These are phyloP conservation scores for Paramormyrops hopkinsi DNA, from an alignment of 2,797 vertebrate species.

Conservation along the genomic window DNA sequence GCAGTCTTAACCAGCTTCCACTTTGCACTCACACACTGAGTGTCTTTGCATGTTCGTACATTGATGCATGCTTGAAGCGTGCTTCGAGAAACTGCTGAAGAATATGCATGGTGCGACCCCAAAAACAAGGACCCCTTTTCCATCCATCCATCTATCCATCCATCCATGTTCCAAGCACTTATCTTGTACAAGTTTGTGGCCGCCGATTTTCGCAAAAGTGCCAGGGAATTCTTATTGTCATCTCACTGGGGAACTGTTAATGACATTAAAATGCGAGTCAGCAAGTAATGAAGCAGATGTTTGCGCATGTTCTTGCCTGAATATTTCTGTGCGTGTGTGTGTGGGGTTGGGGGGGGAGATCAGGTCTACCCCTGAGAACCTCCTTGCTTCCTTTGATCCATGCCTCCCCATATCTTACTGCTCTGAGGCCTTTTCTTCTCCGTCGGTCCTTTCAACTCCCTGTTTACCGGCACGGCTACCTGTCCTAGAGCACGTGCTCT, in stretches of 20 bases:
- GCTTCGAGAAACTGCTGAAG: not conserved
- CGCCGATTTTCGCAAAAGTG: not conserved
- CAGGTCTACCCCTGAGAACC: slow-evolving; percentile 8
- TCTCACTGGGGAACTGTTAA: not conserved
- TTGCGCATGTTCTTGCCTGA: not conserved
- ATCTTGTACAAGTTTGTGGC: not conserved
- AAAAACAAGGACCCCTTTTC: not conserved
- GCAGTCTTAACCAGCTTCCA: not conserved
- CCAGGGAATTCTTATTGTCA: not conserved
- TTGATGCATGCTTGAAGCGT: not conserved
- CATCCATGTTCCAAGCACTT: not conserved
- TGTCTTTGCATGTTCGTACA: not conserved
- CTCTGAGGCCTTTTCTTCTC: slow-evolving; percentile 10
- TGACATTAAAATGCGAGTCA: not conserved
- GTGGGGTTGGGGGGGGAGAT: no score
- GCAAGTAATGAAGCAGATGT: not conserved
- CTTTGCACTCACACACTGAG: not conserved
- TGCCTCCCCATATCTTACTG: not conserved
- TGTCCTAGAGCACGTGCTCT: not conserved
- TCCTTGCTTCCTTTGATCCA: slow-evolving; percentile 16
- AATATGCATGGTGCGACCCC: not conserved
- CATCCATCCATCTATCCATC: not conserved
- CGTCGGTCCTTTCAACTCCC: slow-evolving; percentile 4
- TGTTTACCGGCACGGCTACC: slow-evolving; percentile 19
- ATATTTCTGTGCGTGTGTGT: not conserved